phyloP scores from a whole-genome alignment of 1,140 invertebrate genomes.

The Drosophila prosaltans region DNA sequence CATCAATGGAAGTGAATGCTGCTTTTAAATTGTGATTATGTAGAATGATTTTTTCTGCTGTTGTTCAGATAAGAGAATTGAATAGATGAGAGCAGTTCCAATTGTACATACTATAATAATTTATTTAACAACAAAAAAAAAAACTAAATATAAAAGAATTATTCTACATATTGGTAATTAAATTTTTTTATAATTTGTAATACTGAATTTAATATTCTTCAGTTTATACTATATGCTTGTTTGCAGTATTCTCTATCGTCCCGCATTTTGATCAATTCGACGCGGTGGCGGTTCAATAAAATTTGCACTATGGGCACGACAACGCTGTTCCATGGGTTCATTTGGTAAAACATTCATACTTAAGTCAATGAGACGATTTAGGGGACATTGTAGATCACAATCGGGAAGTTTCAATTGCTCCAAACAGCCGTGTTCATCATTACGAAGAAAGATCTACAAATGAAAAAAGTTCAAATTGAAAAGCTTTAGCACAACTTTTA shows the following conservation, averaged over 20 bases:
- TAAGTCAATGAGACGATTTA: constrained; percentile 85
- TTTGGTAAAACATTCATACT: constrained; percentile 84
- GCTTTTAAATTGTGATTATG: constrained; percentile 72
- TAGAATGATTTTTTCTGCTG: constrained; percentile 14
- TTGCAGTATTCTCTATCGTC: constrained; percentile 20
- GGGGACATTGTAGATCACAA: constrained; percentile 86
- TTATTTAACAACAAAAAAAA: not conserved
- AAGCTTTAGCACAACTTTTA: not conserved
- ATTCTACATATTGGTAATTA: not conserved
- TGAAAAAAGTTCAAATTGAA: not conserved
- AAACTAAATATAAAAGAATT: not conserved
- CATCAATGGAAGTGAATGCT: constrained; percentile 48
- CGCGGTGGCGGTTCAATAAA: constrained; percentile 84
- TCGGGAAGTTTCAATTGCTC: constrained; percentile 85
- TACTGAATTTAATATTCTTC: constrained; percentile 35
- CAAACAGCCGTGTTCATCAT: constrained; percentile 84
- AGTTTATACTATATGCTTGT: not conserved
- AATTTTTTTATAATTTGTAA: constrained; percentile 31
- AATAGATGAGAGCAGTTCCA: constrained; percentile 34
- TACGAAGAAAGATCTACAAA: constrained; percentile 85
- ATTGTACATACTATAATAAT: not conserved
- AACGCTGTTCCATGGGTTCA: constrained; percentile 84
- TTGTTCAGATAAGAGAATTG: constrained; percentile 28
- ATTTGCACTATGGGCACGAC: constrained; percentile 84
- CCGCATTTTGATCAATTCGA: constrained; percentile 60